Conservation (phyloP, 1,140 invertebrate species). For the Drosophila kikkawai region DNA sequence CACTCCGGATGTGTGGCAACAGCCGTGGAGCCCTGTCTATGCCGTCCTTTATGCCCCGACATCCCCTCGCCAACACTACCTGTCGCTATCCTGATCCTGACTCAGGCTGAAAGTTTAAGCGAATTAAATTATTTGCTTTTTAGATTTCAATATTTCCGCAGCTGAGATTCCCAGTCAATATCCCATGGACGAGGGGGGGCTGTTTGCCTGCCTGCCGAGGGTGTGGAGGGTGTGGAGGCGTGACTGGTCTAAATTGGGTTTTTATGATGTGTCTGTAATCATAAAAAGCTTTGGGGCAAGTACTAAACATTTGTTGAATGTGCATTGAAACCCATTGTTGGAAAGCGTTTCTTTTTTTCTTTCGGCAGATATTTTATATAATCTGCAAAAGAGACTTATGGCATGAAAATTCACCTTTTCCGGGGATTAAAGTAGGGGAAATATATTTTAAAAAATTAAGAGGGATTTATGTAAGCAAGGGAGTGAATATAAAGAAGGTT, state of each 20-base stretch:
- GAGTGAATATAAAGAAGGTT: not conserved
- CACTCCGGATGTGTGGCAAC: slow-evolving; percentile 64
- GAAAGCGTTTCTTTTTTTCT: not conserved
- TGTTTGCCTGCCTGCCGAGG: slow-evolving; percentile 16
- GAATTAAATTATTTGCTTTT: slow-evolving; percentile 84
- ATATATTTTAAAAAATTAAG: not conserved
- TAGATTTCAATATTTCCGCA: slow-evolving; percentile 83
- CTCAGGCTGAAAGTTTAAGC: slow-evolving; percentile 73
- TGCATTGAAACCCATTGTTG: slow-evolving; percentile 16
- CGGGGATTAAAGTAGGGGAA: not conserved
- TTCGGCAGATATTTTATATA: slow-evolving; percentile 7
- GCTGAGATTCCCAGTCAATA: slow-evolving; percentile 80
- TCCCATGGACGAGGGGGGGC: slow-evolving; percentile 19
- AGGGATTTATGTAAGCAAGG: too few species aligned
- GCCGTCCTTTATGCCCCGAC: slow-evolving; percentile 12
- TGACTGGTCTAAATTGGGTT: slow-evolving; percentile 56
- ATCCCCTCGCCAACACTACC: not conserved
- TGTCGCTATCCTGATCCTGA: slow-evolving; percentile 21
- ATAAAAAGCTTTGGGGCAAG: slow-evolving; percentile 57
- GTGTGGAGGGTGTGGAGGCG: slow-evolving; percentile 26
- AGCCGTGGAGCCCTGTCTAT: slow-evolving; percentile 66
- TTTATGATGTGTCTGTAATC: slow-evolving; percentile 63
- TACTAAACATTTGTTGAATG: slow-evolving; percentile 59
- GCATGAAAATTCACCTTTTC: not conserved
- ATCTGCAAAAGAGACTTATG: slow-evolving; percentile 1